Conservation (phyloP, 2,797 vertebrate genomes). For the Pelochelys cantorii region DNA sequence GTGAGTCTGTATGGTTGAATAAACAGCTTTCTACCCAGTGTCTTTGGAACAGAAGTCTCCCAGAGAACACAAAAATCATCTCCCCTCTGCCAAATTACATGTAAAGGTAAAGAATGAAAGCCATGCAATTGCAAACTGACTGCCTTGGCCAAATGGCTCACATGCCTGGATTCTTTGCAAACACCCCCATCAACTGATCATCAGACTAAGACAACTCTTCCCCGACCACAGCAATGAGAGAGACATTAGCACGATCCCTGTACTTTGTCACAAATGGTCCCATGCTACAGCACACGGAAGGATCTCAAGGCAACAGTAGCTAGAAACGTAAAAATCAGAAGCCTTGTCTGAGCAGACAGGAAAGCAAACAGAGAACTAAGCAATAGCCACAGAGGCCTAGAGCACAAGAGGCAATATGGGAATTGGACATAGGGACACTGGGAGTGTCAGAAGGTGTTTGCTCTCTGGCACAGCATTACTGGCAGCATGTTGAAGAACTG, state of each 20-base stretch:
- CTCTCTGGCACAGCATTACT: not conserved
- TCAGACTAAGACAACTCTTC: not conserved
- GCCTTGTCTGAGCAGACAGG: not conserved
- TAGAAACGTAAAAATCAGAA: not conserved
- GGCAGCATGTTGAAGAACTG: not conserved
- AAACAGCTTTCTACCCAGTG: too few species aligned
- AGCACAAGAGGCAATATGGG: not conserved
- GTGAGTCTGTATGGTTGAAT: too few species aligned
- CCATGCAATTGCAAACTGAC: not conserved
- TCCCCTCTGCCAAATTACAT: not conserved
- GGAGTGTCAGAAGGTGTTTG: not conserved
- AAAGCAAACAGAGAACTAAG: not conserved
- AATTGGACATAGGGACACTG: not conserved
- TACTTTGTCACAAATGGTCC: not conserved
- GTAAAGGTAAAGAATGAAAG: not conserved
- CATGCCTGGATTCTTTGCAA: not conserved
- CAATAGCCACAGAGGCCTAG: not conserved
- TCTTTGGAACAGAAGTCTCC: too few species aligned
- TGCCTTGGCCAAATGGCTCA: not conserved
- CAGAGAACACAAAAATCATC: too few species aligned
- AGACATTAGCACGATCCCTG: not conserved
- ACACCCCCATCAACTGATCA: not conserved
- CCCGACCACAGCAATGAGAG: not conserved
- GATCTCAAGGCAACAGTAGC: not conserved
- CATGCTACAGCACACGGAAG: not conserved